phyloP scores from a whole-genome alignment of 2,113 vertebrate genomes.

The Lophius piscatorius region DNA sequence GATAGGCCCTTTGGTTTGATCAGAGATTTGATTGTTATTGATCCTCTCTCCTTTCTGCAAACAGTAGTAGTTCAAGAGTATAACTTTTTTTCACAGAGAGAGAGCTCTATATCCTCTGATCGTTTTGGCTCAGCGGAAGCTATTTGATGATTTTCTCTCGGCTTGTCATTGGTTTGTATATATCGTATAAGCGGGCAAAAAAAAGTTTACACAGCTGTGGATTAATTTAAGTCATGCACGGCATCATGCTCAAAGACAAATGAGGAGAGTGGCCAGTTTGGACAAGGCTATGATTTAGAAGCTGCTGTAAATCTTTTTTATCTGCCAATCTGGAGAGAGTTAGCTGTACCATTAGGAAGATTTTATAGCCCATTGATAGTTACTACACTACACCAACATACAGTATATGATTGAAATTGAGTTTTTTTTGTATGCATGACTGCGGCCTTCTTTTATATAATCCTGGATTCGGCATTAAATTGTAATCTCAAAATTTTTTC shows the following conservation, averaged over 20 bases:
- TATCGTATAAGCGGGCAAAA: neutral
- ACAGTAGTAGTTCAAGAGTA: conserved; percentile 21
- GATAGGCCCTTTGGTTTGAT: conserved; percentile 28
- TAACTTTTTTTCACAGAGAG: conserved; percentile 34
- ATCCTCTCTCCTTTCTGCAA: conserved; percentile 41
- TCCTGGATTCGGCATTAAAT: no score
- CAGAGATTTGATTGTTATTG: conserved; percentile 44
- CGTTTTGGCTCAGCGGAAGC: conserved; percentile 4
- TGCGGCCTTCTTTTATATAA: no score
- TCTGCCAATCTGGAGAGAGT: conserved; percentile 3
- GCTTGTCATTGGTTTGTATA: neutral
- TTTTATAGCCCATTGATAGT: conserved; percentile 6
- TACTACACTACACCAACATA: no score
- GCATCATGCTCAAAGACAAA: conserved; percentile 45
- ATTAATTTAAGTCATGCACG: conserved; percentile 48
- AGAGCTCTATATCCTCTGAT: conserved; percentile 4
- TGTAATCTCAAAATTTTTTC: no score
- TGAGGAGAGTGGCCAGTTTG: conserved; percentile 20
- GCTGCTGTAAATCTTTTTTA: conserved; percentile 28
- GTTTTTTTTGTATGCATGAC: no score
- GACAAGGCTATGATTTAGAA: conserved; percentile 16
- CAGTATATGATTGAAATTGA: no score
- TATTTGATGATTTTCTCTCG: conserved; percentile 2
- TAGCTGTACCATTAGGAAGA: conserved; percentile 8
- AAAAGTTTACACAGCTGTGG: conserved; percentile 15